These are phyloP conservation scores for Penaeus japonicus DNA, from an alignment of 1,140 invertebrate species.

Conservation along the genomic window DNA sequence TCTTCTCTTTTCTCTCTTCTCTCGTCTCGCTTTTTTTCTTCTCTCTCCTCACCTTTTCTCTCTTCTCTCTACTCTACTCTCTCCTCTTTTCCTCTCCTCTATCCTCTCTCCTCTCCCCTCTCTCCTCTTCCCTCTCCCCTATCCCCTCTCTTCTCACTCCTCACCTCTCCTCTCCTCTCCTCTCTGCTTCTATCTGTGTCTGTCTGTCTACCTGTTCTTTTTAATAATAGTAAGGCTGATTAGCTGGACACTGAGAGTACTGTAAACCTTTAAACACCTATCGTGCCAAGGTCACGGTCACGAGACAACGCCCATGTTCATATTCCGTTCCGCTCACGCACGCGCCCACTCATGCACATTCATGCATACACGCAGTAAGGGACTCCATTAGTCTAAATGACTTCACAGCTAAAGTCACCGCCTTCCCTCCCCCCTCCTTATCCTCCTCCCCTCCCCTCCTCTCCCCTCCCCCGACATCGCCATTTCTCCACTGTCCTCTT, in stretches of 20 bases:
- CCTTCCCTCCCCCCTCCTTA: not conserved
- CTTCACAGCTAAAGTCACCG: too few relatives aligned
- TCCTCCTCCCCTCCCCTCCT: not conserved
- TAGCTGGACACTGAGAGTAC: too few relatives aligned
- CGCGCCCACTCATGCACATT: too few relatives aligned
- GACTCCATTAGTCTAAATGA: too few relatives aligned
- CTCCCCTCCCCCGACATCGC: not conserved
- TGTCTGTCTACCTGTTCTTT: too few relatives aligned
- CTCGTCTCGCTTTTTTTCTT: not conserved
- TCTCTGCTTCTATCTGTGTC: not conserved
- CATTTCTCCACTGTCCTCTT: not conserved
- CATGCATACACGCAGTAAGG: too few relatives aligned
- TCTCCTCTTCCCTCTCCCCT: not conserved
- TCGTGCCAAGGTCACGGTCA: too few relatives aligned
- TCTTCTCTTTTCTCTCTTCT: not conserved
- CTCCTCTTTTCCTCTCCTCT: not conserved
- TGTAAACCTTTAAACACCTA: too few relatives aligned
- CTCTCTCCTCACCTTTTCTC: not conserved
- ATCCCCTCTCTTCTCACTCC: not conserved
- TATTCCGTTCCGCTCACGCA: too few relatives aligned
- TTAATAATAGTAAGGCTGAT: too few relatives aligned
- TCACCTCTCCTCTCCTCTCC: not conserved
- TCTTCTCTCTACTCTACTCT: not conserved
- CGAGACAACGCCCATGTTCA: too few relatives aligned
- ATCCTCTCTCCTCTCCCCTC: not conserved